Conservation (phyloP, 2,113 vertebrate genomes). For the Crotophaga sulcirostris region DNA sequence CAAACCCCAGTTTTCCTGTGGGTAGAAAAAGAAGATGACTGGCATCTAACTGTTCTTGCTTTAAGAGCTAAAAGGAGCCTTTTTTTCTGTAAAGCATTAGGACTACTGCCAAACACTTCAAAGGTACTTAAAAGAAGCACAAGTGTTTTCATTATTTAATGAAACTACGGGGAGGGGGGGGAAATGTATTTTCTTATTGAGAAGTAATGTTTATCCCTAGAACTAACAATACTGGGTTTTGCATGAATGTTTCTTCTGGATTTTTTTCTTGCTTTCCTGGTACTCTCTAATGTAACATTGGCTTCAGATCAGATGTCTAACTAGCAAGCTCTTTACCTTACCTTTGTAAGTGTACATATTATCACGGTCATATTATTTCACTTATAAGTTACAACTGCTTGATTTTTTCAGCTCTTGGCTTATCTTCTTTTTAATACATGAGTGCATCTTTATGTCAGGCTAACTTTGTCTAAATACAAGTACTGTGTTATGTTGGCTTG, state of each 20-base stretch:
- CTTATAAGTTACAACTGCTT: neutral
- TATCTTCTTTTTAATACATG: neutral
- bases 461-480: neutral
- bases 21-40: neutral
- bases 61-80: neutral
- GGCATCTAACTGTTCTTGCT: neutral
- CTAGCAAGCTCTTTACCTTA: neutral
- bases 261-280: neutral
- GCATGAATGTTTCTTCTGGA: neutral
- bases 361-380: neutral
- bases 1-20: neutral
- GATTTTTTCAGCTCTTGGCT: neutral
- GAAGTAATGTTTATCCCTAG: neutral
- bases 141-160: neutral
- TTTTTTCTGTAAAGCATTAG: constrained; percentile 10
- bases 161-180: neutral
- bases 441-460: neutral
- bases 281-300: neutral
- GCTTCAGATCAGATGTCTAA: neutral
- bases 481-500: neutral
- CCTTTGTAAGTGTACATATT: neutral
- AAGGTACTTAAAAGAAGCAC: neutral
- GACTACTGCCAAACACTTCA: neutral
- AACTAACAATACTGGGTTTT: neutral
- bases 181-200: neutral